These are phyloP conservation scores for Zootermopsis nevadensis DNA, from an alignment of 2,888 invertebrate genomes.

Conservation along the genomic window DNA sequence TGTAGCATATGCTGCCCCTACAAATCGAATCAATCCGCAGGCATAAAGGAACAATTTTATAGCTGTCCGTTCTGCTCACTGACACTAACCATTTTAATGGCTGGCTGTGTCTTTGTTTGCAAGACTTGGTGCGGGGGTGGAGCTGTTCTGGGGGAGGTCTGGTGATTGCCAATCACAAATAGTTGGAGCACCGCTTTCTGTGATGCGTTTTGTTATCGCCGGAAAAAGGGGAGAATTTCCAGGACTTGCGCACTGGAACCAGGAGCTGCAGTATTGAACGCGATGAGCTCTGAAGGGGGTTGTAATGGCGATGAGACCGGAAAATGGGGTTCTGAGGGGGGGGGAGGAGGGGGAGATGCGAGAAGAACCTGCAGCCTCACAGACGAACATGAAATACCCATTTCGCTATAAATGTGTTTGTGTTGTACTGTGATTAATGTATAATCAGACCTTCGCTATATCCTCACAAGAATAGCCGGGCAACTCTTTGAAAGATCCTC, in stretches of 20 bases:
- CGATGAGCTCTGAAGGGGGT: slow-evolving; percentile 7
- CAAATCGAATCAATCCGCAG: slow-evolving; percentile 22
- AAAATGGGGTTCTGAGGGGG: not conserved
- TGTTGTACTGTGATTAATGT: slow-evolving; percentile 54
- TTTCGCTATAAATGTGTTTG: slow-evolving; percentile 56
- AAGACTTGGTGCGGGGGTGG: slow-evolving; percentile 24
- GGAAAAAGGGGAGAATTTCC: not conserved
- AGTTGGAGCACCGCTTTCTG: slow-evolving; percentile 48
- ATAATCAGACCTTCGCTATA: slow-evolving; percentile 46
- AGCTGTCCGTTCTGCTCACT: slow-evolving; percentile 21
- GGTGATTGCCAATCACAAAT: slow-evolving; percentile 53
- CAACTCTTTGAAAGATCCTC: slow-evolving; percentile 23
- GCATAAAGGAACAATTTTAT: slow-evolving; percentile 32
- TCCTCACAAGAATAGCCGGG: slow-evolving; percentile 28
- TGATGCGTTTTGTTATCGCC: slow-evolving; percentile 47
- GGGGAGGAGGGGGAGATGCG: slow-evolving; percentile 10
- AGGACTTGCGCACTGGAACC: slow-evolving; percentile 40
- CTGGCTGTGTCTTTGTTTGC: slow-evolving; percentile 31
- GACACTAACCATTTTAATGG: slow-evolving; percentile 31
- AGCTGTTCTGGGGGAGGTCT: slow-evolving; percentile 40
- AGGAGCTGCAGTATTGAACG: slow-evolving; percentile 46
- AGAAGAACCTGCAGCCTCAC: slow-evolving; percentile 39
- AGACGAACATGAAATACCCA: slow-evolving; percentile 55
- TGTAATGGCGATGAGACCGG: slow-evolving; percentile 41
- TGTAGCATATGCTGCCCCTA: not conserved